A percentile compares a stretch with the other conserved stretches of the same genome.
Evolutionary conservation across 1,140 invertebrate genomes (phyloP).

Genomic region (Aricia agestis): DNA sequence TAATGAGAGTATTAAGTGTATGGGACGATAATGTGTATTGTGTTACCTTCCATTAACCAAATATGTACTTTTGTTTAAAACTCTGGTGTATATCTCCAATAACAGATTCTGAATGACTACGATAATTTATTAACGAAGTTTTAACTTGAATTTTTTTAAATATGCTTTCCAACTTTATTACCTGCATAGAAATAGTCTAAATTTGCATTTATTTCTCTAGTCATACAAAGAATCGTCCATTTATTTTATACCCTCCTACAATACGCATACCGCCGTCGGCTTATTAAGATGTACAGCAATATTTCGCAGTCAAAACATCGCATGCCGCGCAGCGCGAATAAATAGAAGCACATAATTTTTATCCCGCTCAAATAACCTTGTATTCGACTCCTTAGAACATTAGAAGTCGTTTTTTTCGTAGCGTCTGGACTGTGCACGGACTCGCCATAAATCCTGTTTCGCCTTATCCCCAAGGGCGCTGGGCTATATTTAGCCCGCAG

Average conservation of each 20-base stretch:
- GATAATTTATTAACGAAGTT: background rate
- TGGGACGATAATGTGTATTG: background rate
- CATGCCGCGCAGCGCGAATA: background rate
- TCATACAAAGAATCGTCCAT: background rate
- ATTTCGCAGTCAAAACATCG: background rate
- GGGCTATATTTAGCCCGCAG: constrained; percentile 59
- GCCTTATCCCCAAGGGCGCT: constrained; percentile 60
- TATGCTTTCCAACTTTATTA: background rate
- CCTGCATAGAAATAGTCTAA: background rate
- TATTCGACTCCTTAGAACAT: constrained; percentile 22
- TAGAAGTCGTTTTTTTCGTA: constrained; percentile 20
- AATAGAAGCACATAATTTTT: constrained; percentile 6
- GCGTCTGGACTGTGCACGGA: constrained; percentile 28
- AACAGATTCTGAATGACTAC: background rate
- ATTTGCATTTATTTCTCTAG: background rate
- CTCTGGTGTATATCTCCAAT: background rate
- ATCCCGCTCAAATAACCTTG: constrained; percentile 13
- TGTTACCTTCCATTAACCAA: constrained; percentile 9
- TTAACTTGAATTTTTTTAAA: background rate
- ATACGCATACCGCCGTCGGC: background rate
- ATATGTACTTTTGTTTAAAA: background rate
- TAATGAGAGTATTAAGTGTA: background rate
- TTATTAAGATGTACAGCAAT: constrained; percentile 1
- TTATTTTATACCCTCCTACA: background rate
- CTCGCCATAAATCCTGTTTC: constrained; percentile 67